These are phyloP conservation scores for Palythoa caribaeorum DNA, from an alignment of 92 coral and sea anemone genomes.

Conservation along the genomic window DNA sequence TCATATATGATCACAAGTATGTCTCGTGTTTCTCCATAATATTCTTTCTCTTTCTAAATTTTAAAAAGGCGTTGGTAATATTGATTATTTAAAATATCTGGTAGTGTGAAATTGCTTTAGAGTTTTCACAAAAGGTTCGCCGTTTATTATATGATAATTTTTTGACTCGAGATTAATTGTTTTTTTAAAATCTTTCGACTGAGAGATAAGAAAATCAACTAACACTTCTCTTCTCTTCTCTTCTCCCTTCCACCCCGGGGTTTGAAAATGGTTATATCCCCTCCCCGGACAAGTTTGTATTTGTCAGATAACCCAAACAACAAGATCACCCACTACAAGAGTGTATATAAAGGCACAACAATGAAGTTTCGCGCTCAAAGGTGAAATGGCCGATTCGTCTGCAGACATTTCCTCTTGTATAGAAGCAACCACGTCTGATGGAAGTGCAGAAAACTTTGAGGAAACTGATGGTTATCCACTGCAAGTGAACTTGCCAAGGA, in stretches of 20 bases:
- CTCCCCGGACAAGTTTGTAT: neutral
- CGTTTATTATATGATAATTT: neutral
- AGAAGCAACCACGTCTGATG: slow-evolving; percentile 75
- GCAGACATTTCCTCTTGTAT: slow-evolving; percentile 67
- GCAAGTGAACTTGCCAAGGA: slow-evolving; percentile 63
- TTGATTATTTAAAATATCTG: too few relatives aligned
- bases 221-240: neutral
- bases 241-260: neutral
- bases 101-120: too few relatives aligned
- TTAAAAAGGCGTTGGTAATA: too few relatives aligned
- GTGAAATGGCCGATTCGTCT: slow-evolving; percentile 83
- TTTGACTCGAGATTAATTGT: neutral
- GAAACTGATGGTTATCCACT: slow-evolving; percentile 65
- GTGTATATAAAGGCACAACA: neutral
- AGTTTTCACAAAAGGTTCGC: too few relatives aligned
- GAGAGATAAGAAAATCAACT: too few relatives aligned
- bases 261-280: neutral
- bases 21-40: too few relatives aligned
- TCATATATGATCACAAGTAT: too few relatives aligned
- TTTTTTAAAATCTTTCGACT: too few relatives aligned
- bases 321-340: slow-evolving; percentile 4
- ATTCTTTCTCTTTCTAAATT: too few relatives aligned
- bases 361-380: slow-evolving; percentile 46
- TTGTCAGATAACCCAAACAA: slow-evolving; percentile 32
- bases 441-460: slow-evolving; percentile 68